Evolutionary conservation across 2,797 vertebrate species (phyloP).

Genomic region (Sebastes miniatus): DNA sequence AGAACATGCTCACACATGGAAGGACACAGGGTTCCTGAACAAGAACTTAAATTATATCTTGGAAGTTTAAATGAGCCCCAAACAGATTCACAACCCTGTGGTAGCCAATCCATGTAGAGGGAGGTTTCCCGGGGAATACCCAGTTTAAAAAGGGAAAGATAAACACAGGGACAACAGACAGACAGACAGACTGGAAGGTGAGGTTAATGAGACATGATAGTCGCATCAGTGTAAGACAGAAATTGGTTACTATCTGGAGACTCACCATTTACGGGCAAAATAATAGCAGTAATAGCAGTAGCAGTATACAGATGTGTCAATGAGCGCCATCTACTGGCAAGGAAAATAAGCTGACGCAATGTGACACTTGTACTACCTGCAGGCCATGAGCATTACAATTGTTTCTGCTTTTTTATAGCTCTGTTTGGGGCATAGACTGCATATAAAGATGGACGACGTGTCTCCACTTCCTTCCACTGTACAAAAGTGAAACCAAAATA

Average conservation of each 20-base stretch:
- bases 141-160: conserved; percentile 31
- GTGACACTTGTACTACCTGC: not conserved
- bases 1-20: conserved; percentile 24
- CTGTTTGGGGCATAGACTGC: no score
- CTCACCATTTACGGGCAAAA: not conserved
- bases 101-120: not conserved
- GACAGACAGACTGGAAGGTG: conserved; percentile 16
- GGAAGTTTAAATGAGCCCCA: not conserved
- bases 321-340: not conserved
- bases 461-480: no score
- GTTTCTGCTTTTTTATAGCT: not conserved
- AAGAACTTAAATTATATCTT: conserved; percentile 1
- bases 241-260: not conserved
- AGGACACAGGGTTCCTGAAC: not conserved
- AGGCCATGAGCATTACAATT: not conserved
- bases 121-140: conserved; percentile 28
- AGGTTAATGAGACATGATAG: not conserved
- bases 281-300: not conserved
- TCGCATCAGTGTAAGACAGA: not conserved
- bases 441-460: no score
- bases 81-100: conserved; percentile 9
- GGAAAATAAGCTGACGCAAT: not conserved
- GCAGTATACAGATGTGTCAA: not conserved
- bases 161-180: conserved; percentile 28
- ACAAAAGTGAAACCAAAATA: no score